phyloP scores from a whole-genome alignment of 2,797 vertebrate genomes.

The Spizella passerina region DNA sequence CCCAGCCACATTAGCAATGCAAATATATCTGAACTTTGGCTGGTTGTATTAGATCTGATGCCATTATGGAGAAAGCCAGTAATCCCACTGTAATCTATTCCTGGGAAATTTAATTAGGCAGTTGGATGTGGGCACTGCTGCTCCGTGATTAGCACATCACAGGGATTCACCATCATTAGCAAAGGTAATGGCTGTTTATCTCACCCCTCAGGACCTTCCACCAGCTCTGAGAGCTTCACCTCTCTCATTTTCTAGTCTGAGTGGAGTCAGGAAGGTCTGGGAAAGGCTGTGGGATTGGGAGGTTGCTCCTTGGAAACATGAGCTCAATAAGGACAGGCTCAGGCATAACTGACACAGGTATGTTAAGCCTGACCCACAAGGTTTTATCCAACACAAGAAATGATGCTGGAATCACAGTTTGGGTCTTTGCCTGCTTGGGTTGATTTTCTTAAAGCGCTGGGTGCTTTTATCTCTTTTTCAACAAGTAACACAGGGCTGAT shows the following conservation, averaged over 20 bases:
- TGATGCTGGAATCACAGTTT: background rate
- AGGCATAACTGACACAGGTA: fast-evolving
- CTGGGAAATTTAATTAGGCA: background rate
- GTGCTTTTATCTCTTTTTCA: background rate
- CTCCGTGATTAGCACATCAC: background rate
- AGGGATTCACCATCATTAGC: background rate
- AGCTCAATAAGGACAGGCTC: background rate
- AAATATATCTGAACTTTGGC: background rate
- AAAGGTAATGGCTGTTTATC: background rate
- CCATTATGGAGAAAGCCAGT: background rate
- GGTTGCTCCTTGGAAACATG: fast-evolving
- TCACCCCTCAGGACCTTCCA: background rate
- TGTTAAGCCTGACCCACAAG: background rate
- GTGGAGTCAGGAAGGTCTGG: background rate
- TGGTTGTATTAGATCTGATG: background rate
- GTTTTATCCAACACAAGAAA: background rate
- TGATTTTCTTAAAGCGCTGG: background rate
- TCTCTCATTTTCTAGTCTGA: background rate
- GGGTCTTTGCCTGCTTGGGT: background rate
- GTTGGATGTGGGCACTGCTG: fast-evolving
- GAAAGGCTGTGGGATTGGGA: background rate
- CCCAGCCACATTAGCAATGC: background rate
- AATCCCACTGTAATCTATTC: background rate
- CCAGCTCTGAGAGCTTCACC: background rate
- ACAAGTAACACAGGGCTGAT: background rate